These are phyloP conservation scores for Botia almorhae DNA, from an alignment of 2,797 vertebrate genomes.

Conservation along the genomic window DNA sequence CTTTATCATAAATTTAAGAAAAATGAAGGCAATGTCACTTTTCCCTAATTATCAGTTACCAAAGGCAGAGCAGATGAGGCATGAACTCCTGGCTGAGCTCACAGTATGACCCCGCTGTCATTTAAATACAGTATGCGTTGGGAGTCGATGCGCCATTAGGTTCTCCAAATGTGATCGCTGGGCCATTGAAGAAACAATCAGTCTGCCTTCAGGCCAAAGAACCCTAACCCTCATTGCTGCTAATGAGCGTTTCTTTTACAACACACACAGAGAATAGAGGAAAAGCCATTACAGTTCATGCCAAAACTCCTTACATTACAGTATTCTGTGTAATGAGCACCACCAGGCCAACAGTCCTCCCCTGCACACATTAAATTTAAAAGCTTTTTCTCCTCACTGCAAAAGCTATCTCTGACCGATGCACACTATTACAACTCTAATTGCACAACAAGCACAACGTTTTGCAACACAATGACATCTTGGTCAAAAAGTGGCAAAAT, in stretches of 20 bases:
- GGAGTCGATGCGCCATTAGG: conserved; percentile 55
- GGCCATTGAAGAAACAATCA: conserved; percentile 58
- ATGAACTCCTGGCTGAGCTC: conserved; percentile 56
- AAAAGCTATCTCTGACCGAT: conserved; percentile 54
- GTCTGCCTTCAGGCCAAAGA: conserved; percentile 42
- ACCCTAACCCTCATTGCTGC: conserved; percentile 43
- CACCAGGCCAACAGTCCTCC: conserved; percentile 3
- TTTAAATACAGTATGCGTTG: conserved; percentile 57
- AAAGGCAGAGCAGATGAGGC: conserved; percentile 53
- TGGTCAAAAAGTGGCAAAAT: conserved; percentile 77
- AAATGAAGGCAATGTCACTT: conserved; percentile 47
- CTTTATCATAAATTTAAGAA: conserved; percentile 42
- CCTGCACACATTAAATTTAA: conserved; percentile 24
- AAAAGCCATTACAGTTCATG: conserved; percentile 26
- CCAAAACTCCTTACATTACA: conserved; percentile 25
- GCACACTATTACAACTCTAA: conserved; percentile 63
- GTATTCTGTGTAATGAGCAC: conserved; percentile 34
- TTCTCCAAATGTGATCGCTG: conserved; percentile 54
- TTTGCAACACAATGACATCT: conserved; percentile 66
- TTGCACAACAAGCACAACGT: conserved; percentile 69
- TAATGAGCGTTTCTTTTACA: conserved; percentile 49
- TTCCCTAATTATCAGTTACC: conserved; percentile 58
- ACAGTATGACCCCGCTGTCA: conserved; percentile 55
- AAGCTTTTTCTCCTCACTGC: conserved; percentile 19
- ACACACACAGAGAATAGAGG: conserved; percentile 17